phyloP scores from a whole-genome alignment of 2,888 invertebrate species.

The Caenorhabditis macrosperma region DNA sequence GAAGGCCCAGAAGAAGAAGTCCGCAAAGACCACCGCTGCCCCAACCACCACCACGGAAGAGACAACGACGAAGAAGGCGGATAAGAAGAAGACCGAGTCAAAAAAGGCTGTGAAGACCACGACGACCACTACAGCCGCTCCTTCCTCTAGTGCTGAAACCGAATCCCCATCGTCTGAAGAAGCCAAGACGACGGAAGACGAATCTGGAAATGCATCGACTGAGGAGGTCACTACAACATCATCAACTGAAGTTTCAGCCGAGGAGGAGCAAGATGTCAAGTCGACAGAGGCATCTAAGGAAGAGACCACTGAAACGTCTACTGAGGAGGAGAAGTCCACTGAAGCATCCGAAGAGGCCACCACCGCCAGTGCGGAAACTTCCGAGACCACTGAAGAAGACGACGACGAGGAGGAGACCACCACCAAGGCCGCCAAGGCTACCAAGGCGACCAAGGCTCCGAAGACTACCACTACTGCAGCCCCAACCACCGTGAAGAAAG shows the following conservation, averaged over 20 bases:
- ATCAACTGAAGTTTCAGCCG: slow-evolving; percentile 47
- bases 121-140: slow-evolving; percentile 42
- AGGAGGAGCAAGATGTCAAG: slow-evolving; percentile 39
- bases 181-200: slow-evolving; percentile 54
- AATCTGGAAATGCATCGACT: slow-evolving; percentile 45
- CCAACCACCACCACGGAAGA: slow-evolving; percentile 46
- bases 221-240: slow-evolving; percentile 44
- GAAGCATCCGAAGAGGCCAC: slow-evolving; percentile 20
- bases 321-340: slow-evolving; percentile 32
- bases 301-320: slow-evolving; percentile 24
- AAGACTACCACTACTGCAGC: slow-evolving; percentile 27
- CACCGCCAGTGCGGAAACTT: slow-evolving; percentile 17
- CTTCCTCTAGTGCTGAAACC: slow-evolving; percentile 43
- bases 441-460: slow-evolving; percentile 19
- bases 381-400: slow-evolving; percentile 25
- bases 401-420: slow-evolving; percentile 30
- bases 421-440: slow-evolving; percentile 27
- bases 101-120: slow-evolving; percentile 52
- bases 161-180: slow-evolving; percentile 58
- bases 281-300: slow-evolving; percentile 46
- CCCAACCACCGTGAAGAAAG: slow-evolving; percentile 35
- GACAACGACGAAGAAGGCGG: slow-evolving; percentile 43
- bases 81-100: slow-evolving; percentile 49
- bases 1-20: slow-evolving; percentile 48
- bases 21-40: slow-evolving; percentile 13